These are phyloP conservation scores for Drosophila lutescens DNA, from an alignment of 2,888 invertebrate species.

Conservation along the genomic window DNA sequence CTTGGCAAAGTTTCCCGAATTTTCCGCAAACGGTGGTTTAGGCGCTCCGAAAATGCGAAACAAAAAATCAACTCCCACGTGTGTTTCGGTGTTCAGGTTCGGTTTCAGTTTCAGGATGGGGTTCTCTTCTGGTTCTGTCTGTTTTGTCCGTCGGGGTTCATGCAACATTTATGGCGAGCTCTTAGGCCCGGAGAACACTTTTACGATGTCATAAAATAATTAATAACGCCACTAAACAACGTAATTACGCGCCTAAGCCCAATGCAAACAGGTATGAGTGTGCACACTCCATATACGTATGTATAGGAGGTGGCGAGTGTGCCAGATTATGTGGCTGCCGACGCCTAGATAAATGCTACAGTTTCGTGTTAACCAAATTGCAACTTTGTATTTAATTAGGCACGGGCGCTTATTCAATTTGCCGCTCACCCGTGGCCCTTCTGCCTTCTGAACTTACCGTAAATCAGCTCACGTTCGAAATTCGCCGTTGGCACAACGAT, in stretches of 20 bases:
- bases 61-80: constrained; percentile 27
- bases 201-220: constrained; percentile 80
- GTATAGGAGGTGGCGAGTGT: constrained; percentile 7
- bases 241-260: constrained; percentile 72
- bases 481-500: constrained; percentile 89
- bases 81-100: not conserved
- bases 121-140: not conserved
- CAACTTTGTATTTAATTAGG: constrained; percentile 75
- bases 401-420: constrained; percentile 67
- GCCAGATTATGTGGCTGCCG: constrained; percentile 32
- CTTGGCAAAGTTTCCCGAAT: constrained; percentile 41
- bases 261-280: constrained; percentile 46
- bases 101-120: too few relatives aligned
- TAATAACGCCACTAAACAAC: constrained; percentile 80
- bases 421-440: constrained; percentile 10
- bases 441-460: constrained; percentile 74
- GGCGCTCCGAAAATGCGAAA: constrained; percentile 21
- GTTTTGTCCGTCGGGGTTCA: constrained; percentile 40
- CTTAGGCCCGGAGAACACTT: constrained; percentile 72
- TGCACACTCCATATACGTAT: not conserved
- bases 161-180: constrained; percentile 66
- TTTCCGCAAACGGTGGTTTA: constrained; percentile 18
- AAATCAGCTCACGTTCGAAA: constrained; percentile 86
- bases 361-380: constrained; percentile 61
- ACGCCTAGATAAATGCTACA: constrained; percentile 47